Base-by-base conservation (phyloP, 2,888 invertebrate species). In the Phalera bucephala region DNA sequence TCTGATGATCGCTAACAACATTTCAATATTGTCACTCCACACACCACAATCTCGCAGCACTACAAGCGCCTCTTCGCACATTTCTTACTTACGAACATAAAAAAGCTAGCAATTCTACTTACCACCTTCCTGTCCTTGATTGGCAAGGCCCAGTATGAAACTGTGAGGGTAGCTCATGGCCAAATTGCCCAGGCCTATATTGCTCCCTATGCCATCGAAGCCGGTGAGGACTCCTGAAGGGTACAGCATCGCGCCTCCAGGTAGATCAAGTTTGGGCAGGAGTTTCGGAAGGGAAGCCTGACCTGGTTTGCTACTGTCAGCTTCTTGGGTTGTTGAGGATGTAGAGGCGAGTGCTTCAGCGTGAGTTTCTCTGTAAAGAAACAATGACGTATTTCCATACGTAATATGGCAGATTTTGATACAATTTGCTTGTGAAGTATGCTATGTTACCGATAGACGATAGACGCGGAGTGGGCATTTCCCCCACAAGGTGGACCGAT, bases 101-200 rank as follows among this genome's bases (percentile, higher is more conserved):
- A n/a, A n/a, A n/a, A n/a, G n/a, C n/a, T n/a, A n/a, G n/a, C n/a
- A n/a, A n/a, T n/a, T n/a, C n/a, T 13, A 64, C 73, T 66, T 38
- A 88, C 89, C 80, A 27, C 83, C 85, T 50, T 90, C 90, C 33
- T 90, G 88, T 2, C 81, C 87, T 40, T 90, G 89, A 54, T 87
- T 87, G 30, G 90, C 86, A 31, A 90, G 70, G 28, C 90, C 88
- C 47, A 90, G 54, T 39, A 90, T 87, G 31, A 90, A 88, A 46
- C 90, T 87, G 17, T 87, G 89, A 2, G 90, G 90, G 34, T 90
- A 90, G 12, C 83, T 80, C 88, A 89, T 87, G 1, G 87, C 83
- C 42, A 89, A 45, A 39, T 86, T 86, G 0, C 86, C 86, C 0
- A 88, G 61, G 1, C 88, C 85, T 34, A 89, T 65, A 33, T 86